These are phyloP conservation scores for Lycaena phlaeas DNA, from an alignment of 2,888 invertebrate genomes.

Conservation along the genomic window DNA sequence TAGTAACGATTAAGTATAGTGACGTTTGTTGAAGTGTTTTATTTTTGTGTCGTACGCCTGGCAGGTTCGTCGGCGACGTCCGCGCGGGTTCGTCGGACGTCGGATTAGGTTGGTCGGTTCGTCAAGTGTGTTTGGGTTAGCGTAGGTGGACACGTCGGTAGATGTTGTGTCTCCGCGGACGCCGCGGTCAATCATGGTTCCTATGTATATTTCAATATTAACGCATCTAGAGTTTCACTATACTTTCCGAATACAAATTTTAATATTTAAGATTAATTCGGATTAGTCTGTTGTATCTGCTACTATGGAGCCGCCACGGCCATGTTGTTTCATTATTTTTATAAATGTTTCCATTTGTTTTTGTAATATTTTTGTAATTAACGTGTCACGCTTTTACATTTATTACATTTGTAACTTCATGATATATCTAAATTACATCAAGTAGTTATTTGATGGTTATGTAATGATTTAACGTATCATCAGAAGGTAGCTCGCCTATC, in stretches of 20 bases:
- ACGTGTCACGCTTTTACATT: slow-evolving; percentile 35
- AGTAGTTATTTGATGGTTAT: slow-evolving; percentile 36
- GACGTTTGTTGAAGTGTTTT: slow-evolving; percentile 41
- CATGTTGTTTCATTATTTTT: slow-evolving; percentile 62
- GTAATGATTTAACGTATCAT: slow-evolving; percentile 56
- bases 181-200: slow-evolving; percentile 74
- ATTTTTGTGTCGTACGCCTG: slow-evolving; percentile 36
- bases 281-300: slow-evolving; percentile 69
- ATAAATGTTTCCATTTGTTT: slow-evolving; percentile 33
- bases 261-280: slow-evolving; percentile 73
- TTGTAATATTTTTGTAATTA: slow-evolving; percentile 27
- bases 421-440: too few species aligned
- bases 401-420: slow-evolving; percentile 30
- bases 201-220: slow-evolving; percentile 75
- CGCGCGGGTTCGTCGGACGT: slow-evolving; percentile 36
- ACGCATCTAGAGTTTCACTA: slow-evolving; percentile 73
- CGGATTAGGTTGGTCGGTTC: slow-evolving; percentile 43
- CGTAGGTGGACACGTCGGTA: slow-evolving; percentile 59
- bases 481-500: slow-evolving; percentile 69
- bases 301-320: slow-evolving; percentile 64
- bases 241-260: slow-evolving; percentile 73
- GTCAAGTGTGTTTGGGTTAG: slow-evolving; percentile 51
- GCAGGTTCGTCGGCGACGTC: slow-evolving; percentile 28
- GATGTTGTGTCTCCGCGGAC: slow-evolving; percentile 65
- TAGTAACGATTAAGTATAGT: slow-evolving; percentile 38